Evolutionary conservation across 1,140 invertebrate genomes (phyloP), one percentile per base, ranked within the genome.

Genomic region (Drosophila ogumai): DNA sequence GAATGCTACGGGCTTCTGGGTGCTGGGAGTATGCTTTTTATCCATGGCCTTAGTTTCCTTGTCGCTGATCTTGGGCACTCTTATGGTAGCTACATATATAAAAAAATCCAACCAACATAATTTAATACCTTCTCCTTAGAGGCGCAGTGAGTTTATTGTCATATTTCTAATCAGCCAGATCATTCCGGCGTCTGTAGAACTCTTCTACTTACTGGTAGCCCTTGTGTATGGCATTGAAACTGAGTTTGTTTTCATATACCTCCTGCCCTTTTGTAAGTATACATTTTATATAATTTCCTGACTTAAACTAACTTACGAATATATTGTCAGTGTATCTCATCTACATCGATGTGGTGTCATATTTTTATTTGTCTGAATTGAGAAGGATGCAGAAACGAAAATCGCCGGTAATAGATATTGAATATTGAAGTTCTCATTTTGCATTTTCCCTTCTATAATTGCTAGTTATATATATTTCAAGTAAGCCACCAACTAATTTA

Each of bases 331-430:
- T 54, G 10, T 8, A 58, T 12, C 2, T 78, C 3, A 9, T 69
- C 6, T 78, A 78, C 40, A 41, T 77, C 6, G 65, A 78, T 57
- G 3, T 71, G 36, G 46, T 58, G 13, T 47, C 46, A 1, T 58
- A 15, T 22, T 55, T 59, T 0, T 64, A 38, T 52, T 15, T 8
- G 4, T 2, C 0, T 1, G 50, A 77, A 0, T 10, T 61, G 1
- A 49, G n/a, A 46, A 22, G 5, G 6, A 0, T 7, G 0, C 34
- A 34, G 10, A 19, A 3, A 3, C 1, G 2, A 15, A 4, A 0
- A 31, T 3, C 63, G 10, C 3, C n/a, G 0, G 2, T 17, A 0
- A 1, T 28, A 5, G 13, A 12, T 22, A 28, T 43, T 3, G 38
- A 68, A 13, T 67, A 69, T 36, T 69, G 6, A 68, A 15, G 22